phyloP scores from a whole-genome alignment of 2,888 invertebrate genomes.

The Drosophila mettleri region DNA sequence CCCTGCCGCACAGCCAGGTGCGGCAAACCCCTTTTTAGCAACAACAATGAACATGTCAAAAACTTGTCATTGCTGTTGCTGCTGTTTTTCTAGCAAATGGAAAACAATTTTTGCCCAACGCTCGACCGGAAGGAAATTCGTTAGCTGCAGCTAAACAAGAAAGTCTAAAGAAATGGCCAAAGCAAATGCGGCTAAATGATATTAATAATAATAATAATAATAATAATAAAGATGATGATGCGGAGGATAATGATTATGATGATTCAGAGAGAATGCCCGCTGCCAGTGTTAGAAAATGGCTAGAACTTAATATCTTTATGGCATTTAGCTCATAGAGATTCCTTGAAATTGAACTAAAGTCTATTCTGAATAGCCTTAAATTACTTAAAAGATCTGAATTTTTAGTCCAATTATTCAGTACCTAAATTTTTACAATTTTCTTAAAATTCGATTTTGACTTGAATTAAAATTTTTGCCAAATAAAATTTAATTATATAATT shows the following conservation, averaged over 20 bases:
- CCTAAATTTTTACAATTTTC: too few relatives aligned
- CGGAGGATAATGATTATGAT: background rate
- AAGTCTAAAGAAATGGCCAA: constrained; percentile 18
- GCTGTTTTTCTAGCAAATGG: constrained; percentile 57
- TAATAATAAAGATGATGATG: background rate
- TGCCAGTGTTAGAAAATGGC: constrained; percentile 8
- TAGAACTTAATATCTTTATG: too few relatives aligned
- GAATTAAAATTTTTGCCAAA: too few relatives aligned
- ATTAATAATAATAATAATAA: constrained; percentile 16
- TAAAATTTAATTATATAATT: too few relatives aligned
- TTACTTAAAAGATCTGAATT: too few relatives aligned
- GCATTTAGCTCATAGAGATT: too few relatives aligned
- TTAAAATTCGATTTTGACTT: too few relatives aligned
- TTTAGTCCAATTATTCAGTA: too few relatives aligned
- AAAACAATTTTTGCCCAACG: constrained; percentile 46
- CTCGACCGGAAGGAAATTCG: constrained; percentile 62
- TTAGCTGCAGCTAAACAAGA: constrained; percentile 38
- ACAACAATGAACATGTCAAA: constrained; percentile 45
- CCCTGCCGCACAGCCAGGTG: constrained; percentile 10
- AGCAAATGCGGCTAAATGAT: constrained; percentile 28
- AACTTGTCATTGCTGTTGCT: constrained; percentile 6
- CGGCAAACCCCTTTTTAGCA: constrained; percentile 47
- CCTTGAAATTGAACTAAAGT: too few relatives aligned
- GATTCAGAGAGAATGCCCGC: background rate
- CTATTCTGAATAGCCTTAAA: too few relatives aligned